Base-by-base conservation (phyloP, 1,140 invertebrate genomes). In the Cyrtorhinus lividipennis region DNA sequence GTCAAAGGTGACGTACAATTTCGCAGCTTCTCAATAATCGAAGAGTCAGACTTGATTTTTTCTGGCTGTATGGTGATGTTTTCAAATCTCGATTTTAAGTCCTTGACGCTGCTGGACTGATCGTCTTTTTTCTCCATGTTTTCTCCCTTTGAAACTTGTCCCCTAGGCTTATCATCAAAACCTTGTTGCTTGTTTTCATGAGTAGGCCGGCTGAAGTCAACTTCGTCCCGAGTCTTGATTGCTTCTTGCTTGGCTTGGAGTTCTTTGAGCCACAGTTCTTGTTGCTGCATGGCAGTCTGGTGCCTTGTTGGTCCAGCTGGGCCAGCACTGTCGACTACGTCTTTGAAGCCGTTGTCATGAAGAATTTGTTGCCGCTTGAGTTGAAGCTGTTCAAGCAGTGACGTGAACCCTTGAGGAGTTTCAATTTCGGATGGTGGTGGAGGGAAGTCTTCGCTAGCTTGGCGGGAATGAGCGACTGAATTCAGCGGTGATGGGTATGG, bases 391-490 rank as follows among this genome's bases (percentile, higher is more conserved):
- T 82, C 79, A 38, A 90, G 70, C 46, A 90, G 74, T 67, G 74
- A 80, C 45, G 77, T 82, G 15, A 80, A 71, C 62, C 72, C 70
- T 65, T 77, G 70, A 59, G 78, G 72, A 65, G 78, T 74, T 2
- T 80, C 71, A 68, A 83, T 67, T 22, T 61, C 25, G 23, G 88
- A 83, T 1, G 89, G 89, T 26, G 89, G 89, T 20, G 88, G 88
- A 30, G 88, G 89, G 68, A 92, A 92, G 67, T 92, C 89, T 74
- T 91, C 88, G 73, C 88, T 91, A 0, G 85, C 80, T 73, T 92
- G 88, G 62, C 88, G 78, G 1, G 88, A 91, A 71, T 92, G 88
- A 44, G 83, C 80, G 0, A 80, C 82, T 1, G 86, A 88, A 66
- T 80, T 79, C 60, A 83, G 78, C 1, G 86, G 81, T 67, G 83